Conservation (phyloP, 1,140 invertebrate genomes). For the Cotesia chilonis region DNA sequence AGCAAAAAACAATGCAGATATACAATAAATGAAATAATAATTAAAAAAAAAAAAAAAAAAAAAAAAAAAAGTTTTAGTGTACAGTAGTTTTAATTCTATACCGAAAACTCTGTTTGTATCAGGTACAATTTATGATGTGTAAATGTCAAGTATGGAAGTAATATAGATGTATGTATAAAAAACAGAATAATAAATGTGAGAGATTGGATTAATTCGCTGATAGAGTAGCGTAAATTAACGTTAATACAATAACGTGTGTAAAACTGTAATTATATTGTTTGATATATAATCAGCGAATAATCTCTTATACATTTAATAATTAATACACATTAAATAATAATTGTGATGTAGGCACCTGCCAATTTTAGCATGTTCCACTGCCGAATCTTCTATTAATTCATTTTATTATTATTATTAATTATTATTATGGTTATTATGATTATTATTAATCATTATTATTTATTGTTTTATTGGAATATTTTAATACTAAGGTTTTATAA, state of each 20-base stretch:
- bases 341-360: conserved; percentile 60
- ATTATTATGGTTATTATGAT: no score
- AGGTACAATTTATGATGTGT: no score
- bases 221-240: conserved; percentile 5
- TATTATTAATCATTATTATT: conserved; percentile 62
- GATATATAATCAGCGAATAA: conserved; percentile 57
- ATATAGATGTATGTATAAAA: conserved; percentile 20
- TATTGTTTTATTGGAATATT: conserved; percentile 68
- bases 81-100: no score
- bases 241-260: conserved; percentile 24
- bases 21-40: background rate
- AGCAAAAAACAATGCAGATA: no score
- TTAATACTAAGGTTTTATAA: conserved; percentile 68
- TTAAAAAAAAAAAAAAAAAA: background rate
- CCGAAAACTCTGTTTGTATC: no score
- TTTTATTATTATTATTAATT: conserved; percentile 55
- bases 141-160: background rate
- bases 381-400: conserved; percentile 63
- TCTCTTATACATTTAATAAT: conserved; percentile 25
- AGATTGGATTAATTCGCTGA: no score
- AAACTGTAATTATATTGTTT: conserved; percentile 8
- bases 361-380: conserved; percentile 62
- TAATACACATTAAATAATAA: conserved; percentile 56
- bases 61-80: background rate
- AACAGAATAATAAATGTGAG: conserved; percentile 31